A percentile compares a stretch with the other conserved stretches of the same genome.
Conservation (phyloP, 2,888 invertebrate species). For the Spodoptera littoralis region DNA sequence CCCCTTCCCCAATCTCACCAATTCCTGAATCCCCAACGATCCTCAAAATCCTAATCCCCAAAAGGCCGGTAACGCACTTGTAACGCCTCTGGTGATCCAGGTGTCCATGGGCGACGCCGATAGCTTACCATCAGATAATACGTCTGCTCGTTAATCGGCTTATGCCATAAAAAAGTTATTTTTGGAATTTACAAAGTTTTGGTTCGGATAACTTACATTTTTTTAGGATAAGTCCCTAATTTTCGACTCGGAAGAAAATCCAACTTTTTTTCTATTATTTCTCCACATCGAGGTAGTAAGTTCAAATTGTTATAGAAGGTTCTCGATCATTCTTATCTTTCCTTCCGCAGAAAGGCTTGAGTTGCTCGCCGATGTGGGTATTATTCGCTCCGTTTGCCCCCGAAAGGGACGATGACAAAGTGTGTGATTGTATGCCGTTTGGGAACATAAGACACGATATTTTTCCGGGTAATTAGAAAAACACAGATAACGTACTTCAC, state of each 20-base stretch:
- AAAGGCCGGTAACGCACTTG: too few relatives aligned
- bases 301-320: slow-evolving; percentile 33
- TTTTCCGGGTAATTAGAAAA: slow-evolving; percentile 10
- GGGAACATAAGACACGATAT: slow-evolving; percentile 2
- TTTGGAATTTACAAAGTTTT: too few relatives aligned
- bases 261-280: slow-evolving; percentile 30
- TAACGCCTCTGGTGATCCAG: too few relatives aligned
- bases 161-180: too few relatives aligned
- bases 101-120: too few relatives aligned
- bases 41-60: too few relatives aligned
- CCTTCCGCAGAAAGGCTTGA: slow-evolving; percentile 48
- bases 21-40: too few relatives aligned
- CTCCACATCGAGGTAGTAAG: slow-evolving; percentile 26
- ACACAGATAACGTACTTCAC: slow-evolving; percentile 1
- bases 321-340: slow-evolving; percentile 55
- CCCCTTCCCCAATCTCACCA: too few relatives aligned
- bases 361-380: slow-evolving; percentile 7
- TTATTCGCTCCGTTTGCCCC: slow-evolving; percentile 25
- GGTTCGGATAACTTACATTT: slow-evolving; percentile 7
- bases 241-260: slow-evolving; percentile 14
- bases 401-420: slow-evolving; percentile 16
- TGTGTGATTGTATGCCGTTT: slow-evolving; percentile 22
- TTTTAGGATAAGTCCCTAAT: neutral
- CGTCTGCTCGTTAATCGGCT: too few relatives aligned
- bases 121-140: too few relatives aligned